phyloP scores from a whole-genome alignment of 1,140 invertebrate genomes.

The Teleopsis dalmanni region DNA sequence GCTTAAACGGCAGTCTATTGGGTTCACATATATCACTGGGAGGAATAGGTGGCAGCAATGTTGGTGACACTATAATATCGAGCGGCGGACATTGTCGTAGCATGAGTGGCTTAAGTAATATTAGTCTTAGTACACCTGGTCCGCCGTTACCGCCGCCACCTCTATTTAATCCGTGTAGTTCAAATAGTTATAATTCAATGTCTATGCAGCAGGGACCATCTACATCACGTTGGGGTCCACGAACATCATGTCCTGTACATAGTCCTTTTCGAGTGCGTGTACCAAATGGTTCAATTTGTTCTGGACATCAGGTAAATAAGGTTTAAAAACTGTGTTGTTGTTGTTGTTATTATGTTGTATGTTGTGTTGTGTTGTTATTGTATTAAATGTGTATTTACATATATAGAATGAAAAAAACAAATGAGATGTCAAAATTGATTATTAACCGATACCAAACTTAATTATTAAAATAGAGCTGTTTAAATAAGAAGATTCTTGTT shows the following conservation, averaged over 20 bases:
- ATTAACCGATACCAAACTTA: no score
- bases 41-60: slow-evolving; percentile 23
- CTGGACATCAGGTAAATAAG: slow-evolving; percentile 47
- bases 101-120: slow-evolving; percentile 30
- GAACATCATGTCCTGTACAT: slow-evolving; percentile 53
- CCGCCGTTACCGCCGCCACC: slow-evolving; percentile 38
- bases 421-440: no score
- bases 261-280: slow-evolving; percentile 55
- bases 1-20: slow-evolving; percentile 9
- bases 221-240: slow-evolving; percentile 40
- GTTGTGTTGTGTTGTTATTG: background rate
- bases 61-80: slow-evolving; percentile 21
- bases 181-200: slow-evolving; percentile 26
- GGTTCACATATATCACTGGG: slow-evolving; percentile 40
- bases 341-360: slow-evolving; percentile 1
- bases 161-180: slow-evolving; percentile 43
- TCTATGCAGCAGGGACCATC: slow-evolving; percentile 14
- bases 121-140: slow-evolving; percentile 20
- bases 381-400: background rate
- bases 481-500: no score
- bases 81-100: slow-evolving; percentile 35
- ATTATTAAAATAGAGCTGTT: no score
- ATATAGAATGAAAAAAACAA: background rate
- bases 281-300: slow-evolving; percentile 49
- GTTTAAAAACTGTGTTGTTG: slow-evolving; percentile 5